Conservation (phyloP, 1,140 invertebrate species). For the Palaemon carinicauda region DNA sequence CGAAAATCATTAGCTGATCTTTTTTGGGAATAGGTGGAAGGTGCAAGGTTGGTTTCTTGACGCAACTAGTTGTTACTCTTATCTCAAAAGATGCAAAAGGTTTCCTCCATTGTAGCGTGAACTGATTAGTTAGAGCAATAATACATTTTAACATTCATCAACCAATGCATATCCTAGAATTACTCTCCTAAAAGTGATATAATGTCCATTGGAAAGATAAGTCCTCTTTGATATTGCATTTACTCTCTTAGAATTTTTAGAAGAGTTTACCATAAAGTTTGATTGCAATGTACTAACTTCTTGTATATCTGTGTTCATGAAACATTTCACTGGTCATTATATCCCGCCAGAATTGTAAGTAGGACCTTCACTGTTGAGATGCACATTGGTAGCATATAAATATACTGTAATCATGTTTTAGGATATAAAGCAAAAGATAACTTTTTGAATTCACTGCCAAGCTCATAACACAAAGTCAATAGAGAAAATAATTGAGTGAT, state of each 20-base stretch:
- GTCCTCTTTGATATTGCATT: constrained; percentile 51
- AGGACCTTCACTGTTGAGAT: constrained; percentile 47
- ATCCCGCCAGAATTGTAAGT: constrained; percentile 40
- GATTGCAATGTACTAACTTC: constrained; percentile 37
- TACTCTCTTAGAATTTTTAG: constrained; percentile 36
- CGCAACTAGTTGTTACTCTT: constrained; percentile 37
- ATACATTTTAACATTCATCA: constrained; percentile 48
- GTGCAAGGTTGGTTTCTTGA: neutral
- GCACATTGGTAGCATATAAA: constrained; percentile 36
- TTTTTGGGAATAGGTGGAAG: no score
- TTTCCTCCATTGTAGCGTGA: constrained; percentile 41
- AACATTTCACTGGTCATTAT: constrained; percentile 50
- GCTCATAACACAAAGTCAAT: constrained; percentile 33
- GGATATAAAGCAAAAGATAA: neutral
- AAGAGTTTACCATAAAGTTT: constrained; percentile 25
- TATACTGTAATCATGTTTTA: constrained; percentile 12
- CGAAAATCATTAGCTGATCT: no score
- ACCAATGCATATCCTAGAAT: constrained; percentile 55
- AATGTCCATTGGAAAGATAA: constrained; percentile 46
- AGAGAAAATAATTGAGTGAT: constrained; percentile 17
- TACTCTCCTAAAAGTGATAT: constrained; percentile 40
- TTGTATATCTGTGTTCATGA: constrained; percentile 27
- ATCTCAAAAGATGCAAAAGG: constrained; percentile 43
- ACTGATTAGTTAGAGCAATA: constrained; percentile 53
- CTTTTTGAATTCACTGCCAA: constrained; percentile 40